These are phyloP conservation scores for Hyaena hyaena DNA, from an alignment of 2,113 vertebrate species.

Conservation along the genomic window DNA sequence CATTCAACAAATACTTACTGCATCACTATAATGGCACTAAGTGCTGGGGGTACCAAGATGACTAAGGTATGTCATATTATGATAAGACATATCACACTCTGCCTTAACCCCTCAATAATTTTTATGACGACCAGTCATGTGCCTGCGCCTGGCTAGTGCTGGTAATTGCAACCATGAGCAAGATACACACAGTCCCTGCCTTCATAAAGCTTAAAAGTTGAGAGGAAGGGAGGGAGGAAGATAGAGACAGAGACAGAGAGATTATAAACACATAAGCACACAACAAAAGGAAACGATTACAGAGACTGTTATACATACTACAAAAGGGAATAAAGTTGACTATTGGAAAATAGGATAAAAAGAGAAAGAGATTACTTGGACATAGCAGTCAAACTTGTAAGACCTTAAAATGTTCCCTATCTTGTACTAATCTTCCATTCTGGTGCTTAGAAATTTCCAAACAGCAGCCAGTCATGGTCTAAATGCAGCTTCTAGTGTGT, in stretches of 20 bases:
- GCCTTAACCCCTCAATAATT: neutral
- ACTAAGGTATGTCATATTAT: neutral
- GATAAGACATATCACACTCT: neutral
- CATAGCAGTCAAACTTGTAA: neutral
- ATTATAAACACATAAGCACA: neutral
- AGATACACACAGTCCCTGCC: neutral
- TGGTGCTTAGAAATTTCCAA: neutral
- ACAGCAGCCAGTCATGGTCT: neutral
- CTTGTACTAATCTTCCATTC: neutral
- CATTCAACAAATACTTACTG: neutral
- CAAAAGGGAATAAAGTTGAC: neutral
- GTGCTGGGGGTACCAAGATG: neutral
- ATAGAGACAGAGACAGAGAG: neutral
- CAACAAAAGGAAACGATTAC: neutral
- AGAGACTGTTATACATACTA: neutral
- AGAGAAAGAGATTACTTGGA: neutral
- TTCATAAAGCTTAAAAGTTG: neutral
- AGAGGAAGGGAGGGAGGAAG: neutral
- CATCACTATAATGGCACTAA: neutral
- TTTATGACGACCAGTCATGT: neutral
- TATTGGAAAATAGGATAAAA: neutral
- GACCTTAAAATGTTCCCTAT: neutral
- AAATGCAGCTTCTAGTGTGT: neutral
- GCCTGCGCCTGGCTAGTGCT: neutral
- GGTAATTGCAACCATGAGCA: neutral